Conservation (phyloP, 2,113 vertebrate genomes). For the Cygnus buccinator region DNA sequence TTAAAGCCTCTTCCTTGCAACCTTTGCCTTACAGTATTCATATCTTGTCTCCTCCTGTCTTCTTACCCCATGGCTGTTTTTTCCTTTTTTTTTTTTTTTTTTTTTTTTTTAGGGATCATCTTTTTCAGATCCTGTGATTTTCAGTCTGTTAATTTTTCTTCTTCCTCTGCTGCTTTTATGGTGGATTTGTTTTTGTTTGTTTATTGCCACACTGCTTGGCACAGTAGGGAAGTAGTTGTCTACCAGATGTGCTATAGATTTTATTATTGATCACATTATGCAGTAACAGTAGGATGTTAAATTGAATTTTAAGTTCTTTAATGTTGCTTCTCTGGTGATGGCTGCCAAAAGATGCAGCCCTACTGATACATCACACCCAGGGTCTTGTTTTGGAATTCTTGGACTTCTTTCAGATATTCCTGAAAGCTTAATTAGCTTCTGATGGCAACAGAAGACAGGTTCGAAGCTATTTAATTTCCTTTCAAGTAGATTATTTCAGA, state of each 20-base stretch:
- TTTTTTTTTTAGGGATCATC: neutral
- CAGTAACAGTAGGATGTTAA: neutral
- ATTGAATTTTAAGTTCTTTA: conserved; percentile 1
- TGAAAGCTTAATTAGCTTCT: neutral
- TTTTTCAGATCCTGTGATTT: neutral
- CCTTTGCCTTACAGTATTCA: neutral
- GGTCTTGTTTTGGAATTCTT: neutral
- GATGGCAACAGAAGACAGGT: neutral
- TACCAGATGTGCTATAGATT: neutral
- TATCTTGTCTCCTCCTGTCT: neutral
- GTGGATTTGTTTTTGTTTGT: conserved; percentile 7
- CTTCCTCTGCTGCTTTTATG: neutral
- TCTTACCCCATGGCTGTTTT: neutral
- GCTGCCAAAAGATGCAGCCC: neutral
- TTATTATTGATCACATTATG: conserved; percentile 3
- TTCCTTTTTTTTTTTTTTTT: neutral
- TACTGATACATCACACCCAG: neutral
- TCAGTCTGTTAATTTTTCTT: conserved; percentile 5
- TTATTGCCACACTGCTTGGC: neutral
- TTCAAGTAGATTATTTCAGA: neutral
- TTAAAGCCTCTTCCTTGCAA: neutral
- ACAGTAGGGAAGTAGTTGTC: neutral
- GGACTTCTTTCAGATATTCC: neutral
- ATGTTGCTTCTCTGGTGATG: neutral
- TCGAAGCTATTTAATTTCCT: neutral